phyloP scores from a whole-genome alignment of 2,888 invertebrate species.

The Nowickia ferox region DNA sequence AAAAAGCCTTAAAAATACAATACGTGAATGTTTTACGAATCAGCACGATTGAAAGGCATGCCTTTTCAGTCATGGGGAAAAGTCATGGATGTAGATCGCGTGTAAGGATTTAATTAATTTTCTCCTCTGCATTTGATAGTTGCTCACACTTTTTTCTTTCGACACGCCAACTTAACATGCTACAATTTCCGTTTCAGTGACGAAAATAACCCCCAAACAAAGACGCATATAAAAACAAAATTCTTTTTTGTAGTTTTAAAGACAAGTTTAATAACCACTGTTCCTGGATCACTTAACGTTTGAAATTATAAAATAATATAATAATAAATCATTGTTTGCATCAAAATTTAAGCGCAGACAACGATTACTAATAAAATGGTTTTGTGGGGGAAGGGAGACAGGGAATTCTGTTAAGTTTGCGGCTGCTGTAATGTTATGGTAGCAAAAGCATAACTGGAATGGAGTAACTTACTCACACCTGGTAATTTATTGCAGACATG shows the following conservation, averaged over 20 bases:
- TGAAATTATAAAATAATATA: background rate
- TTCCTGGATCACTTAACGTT: slow-evolving; percentile 7
- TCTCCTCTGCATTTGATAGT: background rate
- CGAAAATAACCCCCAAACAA: slow-evolving; percentile 1
- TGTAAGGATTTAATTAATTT: slow-evolving; percentile 7
- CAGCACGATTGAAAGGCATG: background rate
- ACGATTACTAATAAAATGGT: too few species aligned
- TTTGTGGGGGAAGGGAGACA: too few species aligned
- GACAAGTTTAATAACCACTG: slow-evolving; percentile 56
- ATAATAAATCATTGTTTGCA: too few species aligned
- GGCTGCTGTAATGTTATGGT: too few species aligned
- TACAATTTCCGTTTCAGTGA: slow-evolving; percentile 27
- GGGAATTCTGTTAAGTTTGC: too few species aligned
- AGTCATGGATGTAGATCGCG: background rate
- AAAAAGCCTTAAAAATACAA: too few species aligned
- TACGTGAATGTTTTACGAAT: too few species aligned
- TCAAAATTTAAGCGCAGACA: too few species aligned
- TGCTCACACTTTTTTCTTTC: background rate
- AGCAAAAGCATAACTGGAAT: too few species aligned
- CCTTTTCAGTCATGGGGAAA: background rate
- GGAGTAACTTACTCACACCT: too few species aligned
- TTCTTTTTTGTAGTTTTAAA: slow-evolving; percentile 21
- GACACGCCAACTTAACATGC: slow-evolving; percentile 2
- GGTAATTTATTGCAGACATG: too few species aligned
- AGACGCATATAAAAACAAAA: background rate